These are phyloP conservation scores for Dermochelys coriacea DNA, from an alignment of 2,797 vertebrate genomes.

Conservation along the genomic window DNA sequence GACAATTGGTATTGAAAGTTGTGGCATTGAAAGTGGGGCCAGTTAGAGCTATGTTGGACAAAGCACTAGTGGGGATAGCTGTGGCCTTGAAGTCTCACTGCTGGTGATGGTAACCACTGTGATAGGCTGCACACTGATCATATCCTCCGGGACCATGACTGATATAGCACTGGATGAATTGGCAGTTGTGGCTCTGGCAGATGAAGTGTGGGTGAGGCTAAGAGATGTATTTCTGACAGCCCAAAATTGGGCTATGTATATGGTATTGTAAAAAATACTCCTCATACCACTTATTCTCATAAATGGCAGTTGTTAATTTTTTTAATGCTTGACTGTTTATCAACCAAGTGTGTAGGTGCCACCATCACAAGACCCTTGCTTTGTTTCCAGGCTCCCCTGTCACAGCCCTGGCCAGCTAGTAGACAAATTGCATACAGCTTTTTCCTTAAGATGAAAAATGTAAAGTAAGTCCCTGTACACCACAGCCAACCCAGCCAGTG, in stretches of 20 bases:
- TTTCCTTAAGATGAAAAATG: not conserved
- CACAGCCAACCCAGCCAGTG: not conserved
- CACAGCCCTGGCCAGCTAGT: not conserved
- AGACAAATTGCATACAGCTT: not conserved
- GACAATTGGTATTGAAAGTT: too few species aligned
- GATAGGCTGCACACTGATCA: not conserved
- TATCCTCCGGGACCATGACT: not conserved
- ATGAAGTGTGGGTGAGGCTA: not conserved
- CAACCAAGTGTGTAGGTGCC: fast-evolving
- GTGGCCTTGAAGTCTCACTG: not conserved
- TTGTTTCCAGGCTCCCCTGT: not conserved
- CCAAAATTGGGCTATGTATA: fast-evolving
- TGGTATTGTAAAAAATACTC: not conserved
- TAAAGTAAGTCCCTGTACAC: not conserved
- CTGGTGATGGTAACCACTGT: not conserved
- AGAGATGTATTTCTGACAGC: not conserved
- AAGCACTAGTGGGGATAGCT: fast-evolving
- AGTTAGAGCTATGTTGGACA: not conserved
- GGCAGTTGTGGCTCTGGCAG: not conserved
- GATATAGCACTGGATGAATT: not conserved
- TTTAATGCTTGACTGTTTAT: not conserved
- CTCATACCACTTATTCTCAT: not conserved
- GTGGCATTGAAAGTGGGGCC: not conserved
- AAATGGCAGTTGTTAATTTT: not conserved
- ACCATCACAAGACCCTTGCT: fast-evolving